Evolutionary conservation across 2,113 vertebrate species (phyloP).

Genomic region (Pungitius pungitius): DNA sequence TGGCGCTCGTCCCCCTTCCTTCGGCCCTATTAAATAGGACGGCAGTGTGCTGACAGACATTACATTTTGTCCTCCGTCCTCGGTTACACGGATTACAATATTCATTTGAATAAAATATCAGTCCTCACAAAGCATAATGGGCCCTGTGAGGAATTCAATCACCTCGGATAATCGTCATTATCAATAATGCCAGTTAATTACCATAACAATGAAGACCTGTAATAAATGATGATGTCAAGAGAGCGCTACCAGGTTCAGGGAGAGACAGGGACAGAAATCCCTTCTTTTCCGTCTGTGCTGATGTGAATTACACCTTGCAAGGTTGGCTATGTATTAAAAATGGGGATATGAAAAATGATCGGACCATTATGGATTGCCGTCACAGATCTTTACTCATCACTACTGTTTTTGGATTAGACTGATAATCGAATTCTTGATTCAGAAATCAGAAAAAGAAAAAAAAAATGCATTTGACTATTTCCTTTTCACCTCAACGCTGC

Average conservation of each 20-base stretch:
- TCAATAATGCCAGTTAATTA: conserved; percentile 83
- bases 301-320: conserved; percentile 44
- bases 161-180: conserved; percentile 79
- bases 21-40: conserved; percentile 59
- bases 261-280: conserved; percentile 52
- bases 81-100: conserved; percentile 65
- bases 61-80: conserved; percentile 69
- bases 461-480: neutral
- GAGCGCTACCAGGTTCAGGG: conserved; percentile 55
- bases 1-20: conserved; percentile 45
- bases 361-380: conserved; percentile 46
- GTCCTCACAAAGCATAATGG: conserved; percentile 74
- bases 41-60: conserved; percentile 66
- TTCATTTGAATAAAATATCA: conserved; percentile 80
- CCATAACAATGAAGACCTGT: conserved; percentile 77
- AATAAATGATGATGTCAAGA: conserved; percentile 76
- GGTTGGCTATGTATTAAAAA: conserved; percentile 28
- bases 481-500: neutral
- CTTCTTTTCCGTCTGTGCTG: conserved; percentile 13
- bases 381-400: conserved; percentile 27
- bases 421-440: conserved; percentile 60
- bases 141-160: conserved; percentile 79
- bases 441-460: too few species aligned
- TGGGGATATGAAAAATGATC: conserved; percentile 45
- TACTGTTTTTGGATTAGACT: conserved; percentile 47